A percentile compares a stretch with the other conserved stretches of the same genome.
phyloP scores from a whole-genome alignment of 1,140 invertebrate species.

The Drosophila aff. region DNA sequence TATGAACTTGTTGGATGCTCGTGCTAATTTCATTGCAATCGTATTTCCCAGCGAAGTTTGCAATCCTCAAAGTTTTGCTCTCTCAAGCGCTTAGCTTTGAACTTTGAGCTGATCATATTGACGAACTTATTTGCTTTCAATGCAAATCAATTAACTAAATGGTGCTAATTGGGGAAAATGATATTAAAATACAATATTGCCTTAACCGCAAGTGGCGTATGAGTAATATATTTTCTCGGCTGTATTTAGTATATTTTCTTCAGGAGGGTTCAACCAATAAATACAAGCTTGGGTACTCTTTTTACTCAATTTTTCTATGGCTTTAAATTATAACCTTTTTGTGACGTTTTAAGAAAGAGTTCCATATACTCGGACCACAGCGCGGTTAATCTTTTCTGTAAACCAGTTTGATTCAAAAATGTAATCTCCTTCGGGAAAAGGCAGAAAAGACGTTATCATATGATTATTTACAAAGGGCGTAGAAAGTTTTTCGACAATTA shows the following conservation, averaged over 20 bases:
- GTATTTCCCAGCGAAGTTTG: conserved; percentile 22
- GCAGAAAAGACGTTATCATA: background rate
- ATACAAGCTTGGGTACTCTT: too few relatives aligned
- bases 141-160: background rate
- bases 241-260: too few relatives aligned
- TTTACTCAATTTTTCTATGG: too few relatives aligned
- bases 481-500: background rate
- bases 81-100: background rate
- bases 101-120: background rate
- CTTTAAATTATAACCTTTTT: too few relatives aligned
- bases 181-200: background rate
- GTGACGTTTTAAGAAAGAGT: background rate
- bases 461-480: background rate
- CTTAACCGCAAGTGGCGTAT: too few relatives aligned
- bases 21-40: conserved; percentile 27
- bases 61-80: conserved; percentile 1
- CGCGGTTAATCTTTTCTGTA: background rate
- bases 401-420: background rate
- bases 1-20: conserved; percentile 22
- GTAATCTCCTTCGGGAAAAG: background rate
- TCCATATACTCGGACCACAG: background rate
- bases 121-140: background rate
- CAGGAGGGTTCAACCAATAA: too few relatives aligned
- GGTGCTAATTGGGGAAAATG: background rate
- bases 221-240: too few relatives aligned